phyloP scores from a whole-genome alignment of 92 coral and sea anemone genomes.

The Pocillopora meandrina region DNA sequence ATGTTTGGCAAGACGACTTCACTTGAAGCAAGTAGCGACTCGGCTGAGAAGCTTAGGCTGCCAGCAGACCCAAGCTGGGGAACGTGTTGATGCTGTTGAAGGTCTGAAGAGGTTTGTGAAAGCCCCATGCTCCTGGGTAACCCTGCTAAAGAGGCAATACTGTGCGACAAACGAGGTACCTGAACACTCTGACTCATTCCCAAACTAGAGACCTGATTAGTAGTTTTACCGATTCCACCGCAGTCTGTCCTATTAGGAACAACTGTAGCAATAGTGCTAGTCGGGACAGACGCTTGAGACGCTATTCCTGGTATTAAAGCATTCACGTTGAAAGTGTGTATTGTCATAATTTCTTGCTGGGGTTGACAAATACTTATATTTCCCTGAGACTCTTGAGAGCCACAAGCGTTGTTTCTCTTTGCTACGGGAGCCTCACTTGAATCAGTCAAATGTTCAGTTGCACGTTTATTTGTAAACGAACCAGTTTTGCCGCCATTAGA shows the following conservation, averaged over 20 bases:
- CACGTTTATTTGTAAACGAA: conserved; percentile 14
- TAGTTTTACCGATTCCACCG: conserved; percentile 6
- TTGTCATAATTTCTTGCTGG: conserved; percentile 72
- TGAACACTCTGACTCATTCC: conserved; percentile 25
- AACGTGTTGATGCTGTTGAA: conserved; percentile 47
- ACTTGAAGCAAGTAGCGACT: conserved; percentile 71
- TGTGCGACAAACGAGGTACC: conserved; percentile 71
- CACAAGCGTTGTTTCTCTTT: conserved; percentile 29
- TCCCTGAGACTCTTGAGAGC: conserved; percentile 12
- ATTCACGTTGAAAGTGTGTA: conserved; percentile 69
- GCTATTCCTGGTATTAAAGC: conserved; percentile 72
- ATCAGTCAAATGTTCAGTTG: conserved; percentile 2
- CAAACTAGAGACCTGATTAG: conserved; percentile 12
- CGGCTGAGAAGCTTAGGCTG: conserved; percentile 76
- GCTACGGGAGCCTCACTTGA: not conserved
- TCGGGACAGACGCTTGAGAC: conserved; percentile 51
- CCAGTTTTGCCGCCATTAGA: conserved; percentile 4
- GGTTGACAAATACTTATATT: conserved; percentile 70
- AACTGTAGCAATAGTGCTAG: conserved; percentile 5
- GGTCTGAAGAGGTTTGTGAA: conserved; percentile 26
- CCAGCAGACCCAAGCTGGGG: conserved; percentile 20
- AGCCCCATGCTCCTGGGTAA: conserved; percentile 35
- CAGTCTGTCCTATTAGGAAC: conserved; percentile 6
- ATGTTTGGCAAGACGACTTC: conserved; percentile 72
- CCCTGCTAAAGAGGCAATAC: conserved; percentile 84